These are phyloP conservation scores for Drosophila nigrodunni DNA, from an alignment of 1,140 invertebrate species.

Conservation along the genomic window DNA sequence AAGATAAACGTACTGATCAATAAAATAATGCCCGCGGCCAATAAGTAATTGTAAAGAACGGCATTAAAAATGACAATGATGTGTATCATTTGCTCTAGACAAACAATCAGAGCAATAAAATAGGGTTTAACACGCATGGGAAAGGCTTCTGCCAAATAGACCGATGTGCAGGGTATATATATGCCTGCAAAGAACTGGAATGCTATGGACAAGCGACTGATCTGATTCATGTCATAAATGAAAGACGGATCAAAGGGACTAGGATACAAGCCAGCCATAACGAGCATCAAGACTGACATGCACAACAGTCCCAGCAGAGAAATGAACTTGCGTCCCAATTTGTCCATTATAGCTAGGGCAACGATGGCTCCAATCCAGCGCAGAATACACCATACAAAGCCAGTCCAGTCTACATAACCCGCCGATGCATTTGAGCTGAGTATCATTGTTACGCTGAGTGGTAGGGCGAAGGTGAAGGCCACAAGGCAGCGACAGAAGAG, in stretches of 20 bases:
- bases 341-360: conserved; percentile 48
- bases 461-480: conserved; percentile 67
- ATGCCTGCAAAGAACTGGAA: conserved; percentile 74
- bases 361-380: conserved; percentile 57
- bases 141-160: conserved; percentile 70
- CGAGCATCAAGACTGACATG: conserved; percentile 65
- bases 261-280: conserved; percentile 60
- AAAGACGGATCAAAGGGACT: background rate
- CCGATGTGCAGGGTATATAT: conserved; percentile 49
- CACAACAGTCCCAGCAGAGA: conserved; percentile 54
- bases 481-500: conserved; percentile 66
- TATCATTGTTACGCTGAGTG: conserved; percentile 37
- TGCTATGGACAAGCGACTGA: conserved; percentile 53
- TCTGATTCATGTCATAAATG: conserved; percentile 51
- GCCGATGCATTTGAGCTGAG: conserved; percentile 10
- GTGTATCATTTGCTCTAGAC: conserved; percentile 66
- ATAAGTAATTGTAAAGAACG: conserved; percentile 45
- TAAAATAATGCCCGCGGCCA: conserved; percentile 64
- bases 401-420: conserved; percentile 35
- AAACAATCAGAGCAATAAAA: conserved; percentile 60
- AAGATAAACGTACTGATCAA: conserved; percentile 52
- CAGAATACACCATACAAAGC: conserved; percentile 41
- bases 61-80: conserved; percentile 59
- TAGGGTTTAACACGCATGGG: conserved; percentile 59
- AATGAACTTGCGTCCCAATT: conserved; percentile 56